A percentile compares a stretch with the other conserved stretches of the same genome.
Evolutionary conservation across 2,113 vertebrate species (phyloP).

Genomic region (Barbus barbus): DNA sequence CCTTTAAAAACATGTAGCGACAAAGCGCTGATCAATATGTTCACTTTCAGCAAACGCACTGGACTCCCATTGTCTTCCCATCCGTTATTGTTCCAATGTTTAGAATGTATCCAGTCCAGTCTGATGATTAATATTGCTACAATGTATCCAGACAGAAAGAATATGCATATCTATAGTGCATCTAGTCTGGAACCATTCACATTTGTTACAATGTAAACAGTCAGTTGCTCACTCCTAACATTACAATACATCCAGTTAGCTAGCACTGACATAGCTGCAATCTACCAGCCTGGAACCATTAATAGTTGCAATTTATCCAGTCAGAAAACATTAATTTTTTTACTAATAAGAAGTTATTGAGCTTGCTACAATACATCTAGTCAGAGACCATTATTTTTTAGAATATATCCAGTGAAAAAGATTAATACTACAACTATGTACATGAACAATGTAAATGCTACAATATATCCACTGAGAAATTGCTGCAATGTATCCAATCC

Average conservation of each 20-base stretch:
- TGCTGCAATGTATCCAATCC: background rate
- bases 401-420: background rate
- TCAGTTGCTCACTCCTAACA: background rate
- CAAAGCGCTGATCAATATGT: slow-evolving; percentile 72
- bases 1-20: slow-evolving; percentile 63
- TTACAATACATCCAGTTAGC: background rate
- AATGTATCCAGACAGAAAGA: background rate
- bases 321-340: background rate
- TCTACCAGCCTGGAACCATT: background rate
- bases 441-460: no score
- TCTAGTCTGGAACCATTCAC: background rate
- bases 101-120: slow-evolving; percentile 3
- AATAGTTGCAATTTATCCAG: background rate
- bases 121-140: background rate
- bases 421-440: no score
- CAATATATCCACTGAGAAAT: background rate
- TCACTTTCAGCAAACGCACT: slow-evolving; percentile 61
- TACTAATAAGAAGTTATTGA: background rate
- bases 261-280: background rate
- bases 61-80: slow-evolving; percentile 56
- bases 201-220: background rate
- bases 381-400: background rate
- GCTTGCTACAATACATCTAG: background rate
- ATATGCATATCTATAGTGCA: background rate
- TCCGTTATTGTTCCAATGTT: slow-evolving; percentile 14